These are phyloP conservation scores for Scaptomyza reducta DNA, from an alignment of 2,888 invertebrate species.

Conservation along the genomic window DNA sequence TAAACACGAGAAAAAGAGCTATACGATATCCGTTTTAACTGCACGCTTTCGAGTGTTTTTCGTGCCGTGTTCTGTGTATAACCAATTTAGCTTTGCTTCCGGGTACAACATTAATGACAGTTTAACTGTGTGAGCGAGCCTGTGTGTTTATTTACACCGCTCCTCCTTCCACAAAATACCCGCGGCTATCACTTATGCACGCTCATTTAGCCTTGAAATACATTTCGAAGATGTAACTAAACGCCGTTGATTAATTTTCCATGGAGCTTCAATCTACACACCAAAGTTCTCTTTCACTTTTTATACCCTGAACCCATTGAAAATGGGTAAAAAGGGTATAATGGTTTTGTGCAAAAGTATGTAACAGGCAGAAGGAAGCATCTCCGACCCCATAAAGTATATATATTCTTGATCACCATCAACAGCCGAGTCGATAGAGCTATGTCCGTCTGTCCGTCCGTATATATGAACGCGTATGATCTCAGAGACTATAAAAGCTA, in stretches of 20 bases:
- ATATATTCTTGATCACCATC: too few species aligned
- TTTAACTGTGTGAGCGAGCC: conserved; percentile 10
- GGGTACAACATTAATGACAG: conserved; percentile 34
- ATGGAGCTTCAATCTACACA: conserved; percentile 18
- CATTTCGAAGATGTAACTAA: conserved; percentile 45
- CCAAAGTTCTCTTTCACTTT: neutral
- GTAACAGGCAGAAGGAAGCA: too few species aligned
- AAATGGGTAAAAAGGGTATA: too few species aligned
- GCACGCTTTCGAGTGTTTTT: conserved; percentile 43
- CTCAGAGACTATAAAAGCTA: too few species aligned
- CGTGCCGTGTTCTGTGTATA: conserved; percentile 45
- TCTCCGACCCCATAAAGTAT: too few species aligned
- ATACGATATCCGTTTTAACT: conserved; percentile 44
- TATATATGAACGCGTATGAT: too few species aligned
- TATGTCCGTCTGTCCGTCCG: too few species aligned
- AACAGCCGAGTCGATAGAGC: too few species aligned
- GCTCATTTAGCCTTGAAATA: conserved; percentile 46
- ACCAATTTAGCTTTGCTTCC: conserved; percentile 45
- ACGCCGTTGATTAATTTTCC: conserved; percentile 47
- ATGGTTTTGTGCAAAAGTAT: too few species aligned
- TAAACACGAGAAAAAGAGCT: conserved; percentile 6
- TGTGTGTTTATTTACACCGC: conserved; percentile 4
- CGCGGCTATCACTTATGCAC: conserved; percentile 31
- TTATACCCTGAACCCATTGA: too few species aligned
- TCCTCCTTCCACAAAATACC: neutral